Base-by-base conservation (phyloP, 1,140 invertebrate genomes). In the Pseudobourletiella spinata region DNA sequence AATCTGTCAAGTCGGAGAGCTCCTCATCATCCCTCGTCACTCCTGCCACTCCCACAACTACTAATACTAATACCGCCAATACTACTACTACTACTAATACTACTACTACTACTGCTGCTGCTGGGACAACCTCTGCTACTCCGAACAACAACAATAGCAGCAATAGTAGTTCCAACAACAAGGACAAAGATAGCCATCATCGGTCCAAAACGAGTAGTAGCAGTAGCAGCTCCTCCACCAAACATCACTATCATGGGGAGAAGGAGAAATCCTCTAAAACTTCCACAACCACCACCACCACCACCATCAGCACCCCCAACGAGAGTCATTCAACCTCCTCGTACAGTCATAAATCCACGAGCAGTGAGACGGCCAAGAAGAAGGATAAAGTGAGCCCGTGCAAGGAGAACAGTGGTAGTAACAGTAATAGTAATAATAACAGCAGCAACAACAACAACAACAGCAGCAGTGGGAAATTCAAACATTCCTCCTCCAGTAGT, bases 171-270 rank as follows among this genome's bases (percentile, higher is more conserved):
- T 18, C 11, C 22, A 61, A 57, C 22, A 50, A 30, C 11, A 54
- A 57, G 43, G 54, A 48, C 29, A 66, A 68, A 22, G 61, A 63
- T 14, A 58, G 62, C 59, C 63, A 68, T 51, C 67, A 68, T 46
- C 65, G 57, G 50, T 68, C 60, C 25, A 68, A 68, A 44, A 57
- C 60, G n/a, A 62, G 30, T 42, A 59, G 56, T 44, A 51, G 55
- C 39, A 63, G 56, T 30, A 30, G 43, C 16, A 61, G 58, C 39
- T 61, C 58, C 18, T 35, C 39, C 15, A 61, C 63, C 16, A 65
- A 65, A 26, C 64, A 64, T 59, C 67, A 69, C 59, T 57, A 67
- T 50, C 58, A 60, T 29, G 32, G 35, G 8, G 61, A 64, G n/a
- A 51, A 61, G 3, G 16, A 57, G 16, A 48, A 26, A 16, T 54